These are phyloP conservation scores for Autographa gamma DNA, from an alignment of 2,888 invertebrate species.

Conservation along the genomic window DNA sequence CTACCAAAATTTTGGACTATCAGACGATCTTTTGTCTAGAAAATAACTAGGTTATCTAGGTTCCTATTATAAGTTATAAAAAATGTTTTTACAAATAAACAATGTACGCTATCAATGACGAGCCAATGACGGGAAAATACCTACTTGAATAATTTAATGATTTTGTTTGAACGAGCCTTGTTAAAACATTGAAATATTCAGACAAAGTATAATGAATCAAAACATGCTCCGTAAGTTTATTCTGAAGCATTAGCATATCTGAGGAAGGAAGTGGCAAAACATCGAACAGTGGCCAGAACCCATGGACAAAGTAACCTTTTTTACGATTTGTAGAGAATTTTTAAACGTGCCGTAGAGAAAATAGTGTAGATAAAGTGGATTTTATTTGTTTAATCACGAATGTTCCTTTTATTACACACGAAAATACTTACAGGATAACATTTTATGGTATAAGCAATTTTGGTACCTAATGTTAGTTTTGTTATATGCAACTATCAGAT, in stretches of 20 bases:
- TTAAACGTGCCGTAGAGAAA: background rate
- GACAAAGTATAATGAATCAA: constrained; percentile 44
- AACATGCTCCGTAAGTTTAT: constrained; percentile 35
- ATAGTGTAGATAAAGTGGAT: background rate
- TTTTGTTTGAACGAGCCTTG: constrained; percentile 9
- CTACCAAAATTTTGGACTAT: too few relatives aligned
- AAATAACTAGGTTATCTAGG: too few relatives aligned
- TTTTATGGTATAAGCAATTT: too few relatives aligned
- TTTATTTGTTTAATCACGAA: background rate
- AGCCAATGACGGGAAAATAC: constrained; percentile 10
- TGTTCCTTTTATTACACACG: too few relatives aligned
- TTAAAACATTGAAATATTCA: constrained; percentile 29
- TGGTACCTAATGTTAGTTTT: too few relatives aligned
- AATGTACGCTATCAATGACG: constrained; percentile 8
- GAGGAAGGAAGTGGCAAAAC: constrained; percentile 56
- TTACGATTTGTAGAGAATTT: constrained; percentile 22
- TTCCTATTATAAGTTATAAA: too few relatives aligned
- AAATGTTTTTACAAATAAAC: too few relatives aligned
- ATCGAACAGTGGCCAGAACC: constrained; percentile 29
- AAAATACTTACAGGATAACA: too few relatives aligned
- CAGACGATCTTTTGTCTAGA: too few relatives aligned
- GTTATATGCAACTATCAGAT: background rate
- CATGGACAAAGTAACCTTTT: constrained; percentile 41
- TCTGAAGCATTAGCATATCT: constrained; percentile 54
- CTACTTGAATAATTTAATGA: constrained; percentile 8